phyloP scores from a whole-genome alignment of 2,888 invertebrate genomes.

The Cryptus viduatorius region DNA sequence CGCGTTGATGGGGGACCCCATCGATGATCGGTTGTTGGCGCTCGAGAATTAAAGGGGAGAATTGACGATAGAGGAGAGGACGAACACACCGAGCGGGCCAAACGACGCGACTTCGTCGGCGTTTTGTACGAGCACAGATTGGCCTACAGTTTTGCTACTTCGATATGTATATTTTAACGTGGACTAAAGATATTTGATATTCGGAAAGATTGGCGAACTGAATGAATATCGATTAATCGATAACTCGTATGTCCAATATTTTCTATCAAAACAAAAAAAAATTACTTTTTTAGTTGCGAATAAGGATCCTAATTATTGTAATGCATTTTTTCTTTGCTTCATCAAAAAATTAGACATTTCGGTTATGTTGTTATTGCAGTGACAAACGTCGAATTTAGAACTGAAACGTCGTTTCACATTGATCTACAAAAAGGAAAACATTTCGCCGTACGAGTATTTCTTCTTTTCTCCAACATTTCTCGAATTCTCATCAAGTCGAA shows the following conservation, averaged over 20 bases:
- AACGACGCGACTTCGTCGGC: constrained; percentile 3
- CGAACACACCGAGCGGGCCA: not conserved
- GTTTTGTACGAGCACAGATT: constrained; percentile 34
- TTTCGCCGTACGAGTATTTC: not conserved
- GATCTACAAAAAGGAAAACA: not conserved
- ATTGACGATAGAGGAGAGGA: constrained; percentile 5
- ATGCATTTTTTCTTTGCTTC: not conserved
- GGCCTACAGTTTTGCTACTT: constrained; percentile 26
- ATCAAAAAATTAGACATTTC: not conserved
- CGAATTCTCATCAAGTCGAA: constrained; percentile 5
- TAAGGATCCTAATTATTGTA: not conserved
- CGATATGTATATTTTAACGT: constrained; percentile 6
- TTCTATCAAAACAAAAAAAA: not conserved
- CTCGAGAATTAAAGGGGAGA: constrained; percentile 44
- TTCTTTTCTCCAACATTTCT: constrained; percentile 3
- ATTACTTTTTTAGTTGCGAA: not conserved
- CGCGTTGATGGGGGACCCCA: constrained; percentile 54
- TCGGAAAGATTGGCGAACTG: not conserved
- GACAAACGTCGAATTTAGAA: not conserved
- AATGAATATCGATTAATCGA: not conserved
- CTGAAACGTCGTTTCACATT: not conserved
- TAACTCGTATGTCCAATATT: not conserved
- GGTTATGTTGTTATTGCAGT: not conserved
- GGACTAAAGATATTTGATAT: not conserved
- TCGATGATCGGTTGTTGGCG: constrained; percentile 69